Evolutionary conservation across 1,140 invertebrate species (phyloP).

Genomic region (Anastatus disparis): DNA sequence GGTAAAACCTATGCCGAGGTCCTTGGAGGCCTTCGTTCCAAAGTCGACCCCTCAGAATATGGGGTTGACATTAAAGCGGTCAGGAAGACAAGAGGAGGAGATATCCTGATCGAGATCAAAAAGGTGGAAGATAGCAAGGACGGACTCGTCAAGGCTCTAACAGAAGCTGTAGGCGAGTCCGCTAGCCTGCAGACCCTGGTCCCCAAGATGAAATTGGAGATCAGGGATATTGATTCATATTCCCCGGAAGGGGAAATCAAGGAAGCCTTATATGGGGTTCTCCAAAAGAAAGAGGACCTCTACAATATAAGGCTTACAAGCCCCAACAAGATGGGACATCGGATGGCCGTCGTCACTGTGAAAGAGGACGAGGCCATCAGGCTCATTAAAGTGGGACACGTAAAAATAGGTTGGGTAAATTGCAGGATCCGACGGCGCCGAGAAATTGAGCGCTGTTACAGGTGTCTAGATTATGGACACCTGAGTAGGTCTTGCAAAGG

Average conservation of each 20-base stretch:
- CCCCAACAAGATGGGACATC: not conserved
- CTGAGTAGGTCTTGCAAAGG: slow-evolving; percentile 30
- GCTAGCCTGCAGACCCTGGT: not conserved
- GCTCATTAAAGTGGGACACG: not conserved
- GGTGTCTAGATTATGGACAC: slow-evolving; percentile 38
- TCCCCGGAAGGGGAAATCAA: not conserved
- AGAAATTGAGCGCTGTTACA: slow-evolving; percentile 17
- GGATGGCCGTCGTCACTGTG: slow-evolving; percentile 1
- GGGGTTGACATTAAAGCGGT: too few relatives aligned
- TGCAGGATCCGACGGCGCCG: not conserved
- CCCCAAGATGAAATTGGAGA: slow-evolving; percentile 17
- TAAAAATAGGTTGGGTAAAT: slow-evolving; percentile 28
- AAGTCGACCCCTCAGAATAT: too few relatives aligned
- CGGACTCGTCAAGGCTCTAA: too few relatives aligned
- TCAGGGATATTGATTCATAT: not conserved
- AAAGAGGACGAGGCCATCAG: not conserved
- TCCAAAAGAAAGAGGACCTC: not conserved
- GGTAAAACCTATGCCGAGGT: too few relatives aligned
- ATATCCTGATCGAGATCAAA: too few relatives aligned
- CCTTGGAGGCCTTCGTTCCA: too few relatives aligned
- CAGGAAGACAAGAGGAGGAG: too few relatives aligned
- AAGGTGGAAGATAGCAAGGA: too few relatives aligned
- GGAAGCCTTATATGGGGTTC: not conserved
- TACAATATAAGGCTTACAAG: not conserved
- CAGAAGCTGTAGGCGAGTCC: too few relatives aligned